Percentiles rank a stretch among this genome's conserved stretches.
Conservation (phyloP, 2,888 invertebrate genomes). For the Acholoe squamosa region DNA sequence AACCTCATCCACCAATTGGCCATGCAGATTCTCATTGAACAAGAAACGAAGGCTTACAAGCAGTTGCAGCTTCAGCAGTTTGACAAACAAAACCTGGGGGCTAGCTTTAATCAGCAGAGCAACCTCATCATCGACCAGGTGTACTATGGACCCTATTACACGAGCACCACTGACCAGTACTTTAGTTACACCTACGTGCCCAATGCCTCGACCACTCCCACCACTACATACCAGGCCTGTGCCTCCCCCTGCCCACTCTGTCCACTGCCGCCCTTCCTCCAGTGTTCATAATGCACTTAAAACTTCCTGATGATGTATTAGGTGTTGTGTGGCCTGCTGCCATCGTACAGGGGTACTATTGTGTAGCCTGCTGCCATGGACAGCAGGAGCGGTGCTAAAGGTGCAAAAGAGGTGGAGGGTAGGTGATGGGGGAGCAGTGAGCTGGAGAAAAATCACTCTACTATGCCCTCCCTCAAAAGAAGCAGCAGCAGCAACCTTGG, state of each 20-base stretch:
- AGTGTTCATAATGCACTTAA: constrained; percentile 64
- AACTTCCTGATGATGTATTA: background rate
- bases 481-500: background rate
- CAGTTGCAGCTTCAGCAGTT: constrained; percentile 80
- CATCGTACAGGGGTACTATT: background rate
- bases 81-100: constrained; percentile 76
- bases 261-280: constrained; percentile 63
- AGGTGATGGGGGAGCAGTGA: background rate
- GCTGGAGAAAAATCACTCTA: too few relatives aligned
- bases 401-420: background rate
- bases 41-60: constrained; percentile 83
- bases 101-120: constrained; percentile 67
- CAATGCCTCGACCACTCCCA: constrained; percentile 31
- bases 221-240: constrained; percentile 16
- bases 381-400: too few relatives aligned
- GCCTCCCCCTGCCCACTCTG: constrained; percentile 65
- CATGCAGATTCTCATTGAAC: constrained; percentile 88
- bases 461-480: background rate
- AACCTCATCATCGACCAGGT: constrained; percentile 82
- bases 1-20: constrained; percentile 96
- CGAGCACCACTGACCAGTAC: constrained; percentile 68
- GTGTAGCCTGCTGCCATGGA: too few relatives aligned
- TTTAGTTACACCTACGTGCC: constrained; percentile 68
- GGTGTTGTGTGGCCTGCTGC: background rate
- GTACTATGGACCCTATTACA: constrained; percentile 80